Conservation (phyloP, 2,888 invertebrate species). For the Venustoraphidia nigricollis region DNA sequence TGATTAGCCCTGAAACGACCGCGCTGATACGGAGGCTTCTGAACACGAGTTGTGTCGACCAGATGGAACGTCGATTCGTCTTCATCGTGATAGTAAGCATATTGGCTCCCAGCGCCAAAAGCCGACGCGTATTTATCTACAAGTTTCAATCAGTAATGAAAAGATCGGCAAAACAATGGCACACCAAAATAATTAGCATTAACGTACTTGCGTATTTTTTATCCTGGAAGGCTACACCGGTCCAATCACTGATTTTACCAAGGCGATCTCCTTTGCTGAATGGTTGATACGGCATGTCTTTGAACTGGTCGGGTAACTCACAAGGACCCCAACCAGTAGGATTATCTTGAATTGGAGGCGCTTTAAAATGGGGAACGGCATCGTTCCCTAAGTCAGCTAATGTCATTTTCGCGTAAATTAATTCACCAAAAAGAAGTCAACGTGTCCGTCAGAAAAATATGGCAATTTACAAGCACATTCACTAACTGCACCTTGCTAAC, state of each 20-base stretch:
- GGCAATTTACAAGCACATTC: too few relatives aligned
- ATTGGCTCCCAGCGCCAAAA: conserved; percentile 89
- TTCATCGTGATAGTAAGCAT: conserved; percentile 97
- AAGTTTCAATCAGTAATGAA: conserved; percentile 6
- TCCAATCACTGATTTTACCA: conserved; percentile 99
- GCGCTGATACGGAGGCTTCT: conserved; percentile 85
- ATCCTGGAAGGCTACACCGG: conserved; percentile 80
- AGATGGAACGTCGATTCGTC: conserved; percentile 97
- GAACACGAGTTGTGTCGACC: conserved; percentile 84
- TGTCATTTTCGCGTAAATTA: conserved; percentile 11
- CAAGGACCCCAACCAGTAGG: conserved; percentile 94
- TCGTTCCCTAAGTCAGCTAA: conserved; percentile 29
- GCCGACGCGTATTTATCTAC: conserved; percentile 81
- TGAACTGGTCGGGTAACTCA: conserved; percentile 84
- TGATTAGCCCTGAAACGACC: conserved; percentile 75
- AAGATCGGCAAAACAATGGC: conserved; percentile 1
- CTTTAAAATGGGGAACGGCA: conserved; percentile 48
- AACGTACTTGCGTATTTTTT: conserved; percentile 81
- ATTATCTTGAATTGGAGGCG: conserved; percentile 68
- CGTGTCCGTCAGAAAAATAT: too few relatives aligned
- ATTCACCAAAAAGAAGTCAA: not conserved
- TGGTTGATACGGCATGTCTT: conserved; percentile 96
- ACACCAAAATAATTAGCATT: not conserved
- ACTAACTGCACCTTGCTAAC: too few relatives aligned
- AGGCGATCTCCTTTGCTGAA: conserved; percentile 97